Percentiles rank a stretch among this genome's conserved stretches.
phyloP scores from a whole-genome alignment of 2,888 invertebrate genomes.

The Atrina japonica region DNA sequence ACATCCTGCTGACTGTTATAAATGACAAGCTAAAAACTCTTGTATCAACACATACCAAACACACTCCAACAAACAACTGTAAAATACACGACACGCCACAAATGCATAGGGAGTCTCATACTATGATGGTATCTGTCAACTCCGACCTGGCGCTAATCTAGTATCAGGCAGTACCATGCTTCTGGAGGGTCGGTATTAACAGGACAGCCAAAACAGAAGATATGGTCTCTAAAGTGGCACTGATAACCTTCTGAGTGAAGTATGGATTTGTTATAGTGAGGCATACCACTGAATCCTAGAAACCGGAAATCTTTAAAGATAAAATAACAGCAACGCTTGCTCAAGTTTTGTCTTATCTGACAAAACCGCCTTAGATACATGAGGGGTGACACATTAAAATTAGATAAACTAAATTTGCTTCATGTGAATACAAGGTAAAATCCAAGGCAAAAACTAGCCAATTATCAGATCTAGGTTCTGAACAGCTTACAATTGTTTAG shows the following conservation, averaged over 20 bases:
- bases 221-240: too few species aligned
- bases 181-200: background rate
- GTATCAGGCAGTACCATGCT: conserved; percentile 23
- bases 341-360: conserved; percentile 31
- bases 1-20: conserved; percentile 1
- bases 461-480: background rate
- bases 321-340: conserved; percentile 37
- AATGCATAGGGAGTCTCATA: too few species aligned
- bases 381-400: conserved; percentile 24
- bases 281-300: conserved; percentile 38
- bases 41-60: conserved; percentile 7
- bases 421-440: conserved; percentile 9
- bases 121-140: conserved; percentile 7
- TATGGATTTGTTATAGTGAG: conserved; percentile 21
- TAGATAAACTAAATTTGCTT: conserved; percentile 3
- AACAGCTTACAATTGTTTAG: background rate
- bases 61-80: background rate
- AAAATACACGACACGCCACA: too few species aligned
- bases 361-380: conserved; percentile 35
- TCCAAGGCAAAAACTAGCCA: background rate
- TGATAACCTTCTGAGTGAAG: conserved; percentile 1
- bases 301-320: conserved; percentile 40
- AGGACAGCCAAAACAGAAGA: too few species aligned
- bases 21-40: conserved; percentile 4
- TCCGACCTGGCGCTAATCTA: conserved; percentile 14